Conservation (phyloP, 2,888 invertebrate species). For the Himalopsyche anomala region DNA sequence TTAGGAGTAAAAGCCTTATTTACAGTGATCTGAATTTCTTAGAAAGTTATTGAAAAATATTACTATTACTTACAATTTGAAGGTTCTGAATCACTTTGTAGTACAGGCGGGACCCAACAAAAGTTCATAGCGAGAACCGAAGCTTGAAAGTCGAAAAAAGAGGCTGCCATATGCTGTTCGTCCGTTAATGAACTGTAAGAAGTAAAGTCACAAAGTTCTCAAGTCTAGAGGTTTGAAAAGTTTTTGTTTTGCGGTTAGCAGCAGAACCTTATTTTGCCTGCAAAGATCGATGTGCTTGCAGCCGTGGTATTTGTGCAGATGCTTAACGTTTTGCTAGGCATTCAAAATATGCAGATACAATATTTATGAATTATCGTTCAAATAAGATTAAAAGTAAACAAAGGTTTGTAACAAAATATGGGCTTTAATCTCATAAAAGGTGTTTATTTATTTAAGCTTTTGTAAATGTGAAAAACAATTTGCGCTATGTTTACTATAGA, state of each 20-base stretch:
- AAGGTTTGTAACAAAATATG: too few species aligned
- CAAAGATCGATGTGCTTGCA: conserved; percentile 7
- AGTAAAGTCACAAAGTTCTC: conserved; percentile 31
- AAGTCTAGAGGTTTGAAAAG: conserved; percentile 36
- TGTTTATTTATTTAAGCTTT: too few species aligned
- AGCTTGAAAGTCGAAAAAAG: conserved; percentile 18
- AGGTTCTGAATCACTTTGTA: not conserved
- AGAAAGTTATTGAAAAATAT: too few species aligned
- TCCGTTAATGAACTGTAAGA: conserved; percentile 38
- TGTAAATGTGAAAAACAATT: too few species aligned
- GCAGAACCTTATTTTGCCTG: conserved; percentile 27
- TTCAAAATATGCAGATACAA: too few species aligned
- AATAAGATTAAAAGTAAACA: too few species aligned
- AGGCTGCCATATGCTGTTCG: conserved; percentile 34
- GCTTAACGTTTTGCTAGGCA: not conserved
- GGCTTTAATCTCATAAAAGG: too few species aligned
- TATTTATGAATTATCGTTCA: too few species aligned
- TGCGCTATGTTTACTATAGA: too few species aligned
- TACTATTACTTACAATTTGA: not conserved
- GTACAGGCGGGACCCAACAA: not conserved
- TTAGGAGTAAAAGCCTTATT: too few species aligned
- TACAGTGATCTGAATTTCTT: too few species aligned
- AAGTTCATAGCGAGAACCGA: conserved; percentile 14
- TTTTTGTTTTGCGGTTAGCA: not conserved
- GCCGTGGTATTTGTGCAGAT: not conserved